Base-by-base conservation (phyloP, 2,888 invertebrate species). In the Tenthredo livida region DNA sequence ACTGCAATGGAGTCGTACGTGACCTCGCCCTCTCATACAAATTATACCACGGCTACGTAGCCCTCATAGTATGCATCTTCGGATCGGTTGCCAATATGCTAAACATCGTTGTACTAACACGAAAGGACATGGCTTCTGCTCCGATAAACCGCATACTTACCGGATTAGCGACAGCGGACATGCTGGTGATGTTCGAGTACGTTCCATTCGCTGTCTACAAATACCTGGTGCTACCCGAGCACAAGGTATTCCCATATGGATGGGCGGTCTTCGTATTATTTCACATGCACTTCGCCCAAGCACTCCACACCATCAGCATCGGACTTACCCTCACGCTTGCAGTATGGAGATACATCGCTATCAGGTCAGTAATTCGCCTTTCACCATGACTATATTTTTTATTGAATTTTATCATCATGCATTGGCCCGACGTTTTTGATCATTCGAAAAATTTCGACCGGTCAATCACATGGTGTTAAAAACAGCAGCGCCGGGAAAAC, bases 111-210 rank as follows among this genome's bases (percentile, higher is more conserved):
- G 98, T 98, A 0, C 94, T 98, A 87, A 97, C 98, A 15, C 95
- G 97, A 82, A 96, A 97, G 86, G 97, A 97, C 91, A 95, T 98
- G 95, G 96, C 96, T 21, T 95, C 95, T 84, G 97, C 98, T 0
- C 97, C 98, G 1, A 98, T 98, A 89, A 98, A 98, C 93, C 94
- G 97, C 67, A 97, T 98, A 84, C 95, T 98, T 77, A 97, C 97
- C 87, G 96, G 97, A 93, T 93, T 98, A 84, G 98, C 98, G 0
- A 97, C 97, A 0, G 97, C 98, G 1, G 98, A 98, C 92, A 96
- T 98, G 93, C 95, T 98, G 88, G 97, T 98, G 43, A 98, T 98
- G 96, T 93, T 98, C 92, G 98, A 98, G 90, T 97, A 97, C 91
- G 95, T 97, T 87, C 97, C 97, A 4, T 97, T 96, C 91, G 95